phyloP scores from a whole-genome alignment of 35 echinoderm and acorn worm genomes.

The Lytechinus pictus region DNA sequence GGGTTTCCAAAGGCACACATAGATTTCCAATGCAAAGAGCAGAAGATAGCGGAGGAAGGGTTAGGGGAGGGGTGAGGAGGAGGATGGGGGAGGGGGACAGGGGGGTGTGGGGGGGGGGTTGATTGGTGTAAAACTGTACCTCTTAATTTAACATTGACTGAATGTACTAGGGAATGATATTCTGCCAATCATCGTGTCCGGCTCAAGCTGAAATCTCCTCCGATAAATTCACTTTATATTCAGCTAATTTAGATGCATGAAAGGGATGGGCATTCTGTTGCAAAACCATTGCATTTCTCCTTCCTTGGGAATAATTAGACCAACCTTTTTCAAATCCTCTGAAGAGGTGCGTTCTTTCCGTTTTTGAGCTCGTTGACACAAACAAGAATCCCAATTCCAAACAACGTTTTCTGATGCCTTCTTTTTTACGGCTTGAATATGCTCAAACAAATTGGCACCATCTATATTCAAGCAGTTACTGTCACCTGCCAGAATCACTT shows the following conservation, averaged over 20 bases:
- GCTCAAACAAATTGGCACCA: too few relatives aligned
- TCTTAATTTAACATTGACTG: background rate
- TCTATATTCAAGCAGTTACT: too few relatives aligned
- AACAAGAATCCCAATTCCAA: too few relatives aligned
- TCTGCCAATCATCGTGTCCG: background rate
- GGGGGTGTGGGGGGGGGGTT: too few relatives aligned
- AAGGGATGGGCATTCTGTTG: background rate
- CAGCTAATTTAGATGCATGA: background rate
- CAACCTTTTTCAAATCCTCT: background rate
- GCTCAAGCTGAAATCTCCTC: background rate
- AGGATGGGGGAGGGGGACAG: background rate
- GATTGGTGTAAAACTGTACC: background rate
- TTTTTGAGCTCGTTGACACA: too few relatives aligned
- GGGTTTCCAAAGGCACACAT: background rate
- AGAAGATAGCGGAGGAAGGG: background rate
- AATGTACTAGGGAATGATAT: background rate
- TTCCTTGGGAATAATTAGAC: slow-evolving; percentile 3
- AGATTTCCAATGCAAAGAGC: background rate
- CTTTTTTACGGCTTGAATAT: too few relatives aligned
- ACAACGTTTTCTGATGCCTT: too few relatives aligned
- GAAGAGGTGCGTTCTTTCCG: too few relatives aligned
- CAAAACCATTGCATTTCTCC: background rate
- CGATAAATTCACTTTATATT: slow-evolving; percentile 7
- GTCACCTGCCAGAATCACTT: too few relatives aligned
- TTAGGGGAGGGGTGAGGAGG: background rate